These are phyloP conservation scores for Cyclargus thomasi DNA, from an alignment of 1,140 invertebrate genomes.

Conservation along the genomic window DNA sequence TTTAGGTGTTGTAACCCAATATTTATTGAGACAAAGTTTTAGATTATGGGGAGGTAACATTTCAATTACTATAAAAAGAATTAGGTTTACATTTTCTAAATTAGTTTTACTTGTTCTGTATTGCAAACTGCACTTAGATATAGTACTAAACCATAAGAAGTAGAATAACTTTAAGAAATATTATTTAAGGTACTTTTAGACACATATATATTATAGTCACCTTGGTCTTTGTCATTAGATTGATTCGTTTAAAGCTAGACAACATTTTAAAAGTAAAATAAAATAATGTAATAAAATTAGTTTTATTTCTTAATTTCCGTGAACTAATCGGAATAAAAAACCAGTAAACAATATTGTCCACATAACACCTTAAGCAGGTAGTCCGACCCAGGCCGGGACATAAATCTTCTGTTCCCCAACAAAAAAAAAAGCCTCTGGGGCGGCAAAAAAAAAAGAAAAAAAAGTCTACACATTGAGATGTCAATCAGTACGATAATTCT, in stretches of 20 bases:
- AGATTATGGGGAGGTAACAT: too few relatives aligned
- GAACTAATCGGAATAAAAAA: constrained; percentile 1
- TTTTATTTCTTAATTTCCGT: constrained; percentile 3
- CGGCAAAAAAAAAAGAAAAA: constrained; percentile 31
- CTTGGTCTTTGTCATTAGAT: too few relatives aligned
- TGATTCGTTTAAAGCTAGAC: not conserved
- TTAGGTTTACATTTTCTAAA: too few relatives aligned
- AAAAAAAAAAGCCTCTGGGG: not conserved
- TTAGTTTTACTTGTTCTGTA: too few relatives aligned
- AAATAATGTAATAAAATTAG: not conserved
- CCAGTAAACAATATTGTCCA: constrained; percentile 8
- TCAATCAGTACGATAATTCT: constrained; percentile 50
- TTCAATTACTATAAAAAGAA: too few relatives aligned
- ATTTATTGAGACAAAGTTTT: not conserved
- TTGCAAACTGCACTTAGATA: too few relatives aligned
- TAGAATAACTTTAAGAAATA: too few relatives aligned
- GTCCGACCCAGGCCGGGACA: not conserved
- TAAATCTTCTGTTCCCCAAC: constrained; percentile 4
- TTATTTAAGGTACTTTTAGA: too few relatives aligned
- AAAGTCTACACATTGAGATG: constrained; percentile 49
- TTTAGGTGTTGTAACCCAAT: too few relatives aligned
- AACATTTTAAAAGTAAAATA: not conserved
- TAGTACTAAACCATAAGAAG: too few relatives aligned
- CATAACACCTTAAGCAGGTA: constrained; percentile 15
- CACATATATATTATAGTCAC: too few relatives aligned